phyloP scores from a whole-genome alignment of 1,140 invertebrate genomes.

The Drosophila bifasciata region DNA sequence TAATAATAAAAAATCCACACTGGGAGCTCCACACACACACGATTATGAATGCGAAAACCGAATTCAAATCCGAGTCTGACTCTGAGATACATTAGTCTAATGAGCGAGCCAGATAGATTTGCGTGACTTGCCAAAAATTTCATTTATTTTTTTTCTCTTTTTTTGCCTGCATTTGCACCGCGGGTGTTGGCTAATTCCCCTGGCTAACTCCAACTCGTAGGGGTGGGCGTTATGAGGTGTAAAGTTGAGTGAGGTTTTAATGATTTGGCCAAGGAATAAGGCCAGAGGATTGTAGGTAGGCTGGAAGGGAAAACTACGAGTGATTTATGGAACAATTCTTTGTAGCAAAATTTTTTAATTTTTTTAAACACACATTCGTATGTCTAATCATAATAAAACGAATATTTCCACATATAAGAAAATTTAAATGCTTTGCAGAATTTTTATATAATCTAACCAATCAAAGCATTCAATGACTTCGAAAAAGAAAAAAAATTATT shows the following conservation, averaged over 20 bases:
- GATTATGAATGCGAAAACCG: conserved; percentile 62
- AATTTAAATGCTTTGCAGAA: too few species aligned
- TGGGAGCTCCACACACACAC: conserved; percentile 24
- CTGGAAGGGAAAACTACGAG: too few species aligned
- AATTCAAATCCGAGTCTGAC: conserved; percentile 23
- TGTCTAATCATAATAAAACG: too few species aligned
- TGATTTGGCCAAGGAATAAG: too few species aligned
- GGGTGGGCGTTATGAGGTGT: conserved; percentile 31
- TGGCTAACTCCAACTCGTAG: conserved; percentile 16
- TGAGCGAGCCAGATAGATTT: conserved; percentile 64
- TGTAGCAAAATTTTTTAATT: too few species aligned
- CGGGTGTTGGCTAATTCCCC: conserved; percentile 40
- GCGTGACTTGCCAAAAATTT: conserved; percentile 61
- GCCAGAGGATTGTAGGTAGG: too few species aligned
- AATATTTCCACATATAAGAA: neutral
- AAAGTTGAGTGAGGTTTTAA: conserved; percentile 20
- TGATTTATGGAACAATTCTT: too few species aligned
- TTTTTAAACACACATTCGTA: too few species aligned
- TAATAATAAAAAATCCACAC: conserved; percentile 59
- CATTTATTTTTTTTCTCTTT: conserved; percentile 20
- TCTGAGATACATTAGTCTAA: conserved; percentile 60
- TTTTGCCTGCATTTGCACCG: conserved; percentile 31
- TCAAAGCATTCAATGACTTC: conserved; percentile 41
- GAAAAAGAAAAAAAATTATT: conserved; percentile 27
- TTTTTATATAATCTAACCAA: conserved; percentile 31